These are phyloP conservation scores for Schrankia costaestrigalis DNA, from an alignment of 2,888 invertebrate species.

Conservation along the genomic window DNA sequence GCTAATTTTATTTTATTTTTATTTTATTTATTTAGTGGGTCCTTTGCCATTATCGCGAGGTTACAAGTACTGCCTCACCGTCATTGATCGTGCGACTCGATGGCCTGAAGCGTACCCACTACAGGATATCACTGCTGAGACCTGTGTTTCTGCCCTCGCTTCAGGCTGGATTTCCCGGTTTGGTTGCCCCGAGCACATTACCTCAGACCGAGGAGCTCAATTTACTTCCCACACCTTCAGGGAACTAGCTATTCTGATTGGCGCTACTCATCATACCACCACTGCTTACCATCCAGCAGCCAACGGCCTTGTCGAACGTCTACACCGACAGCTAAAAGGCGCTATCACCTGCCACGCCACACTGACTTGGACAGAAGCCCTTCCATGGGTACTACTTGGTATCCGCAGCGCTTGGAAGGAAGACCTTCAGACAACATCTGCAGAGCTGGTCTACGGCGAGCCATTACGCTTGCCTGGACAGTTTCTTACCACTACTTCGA, in stretches of 20 bases:
- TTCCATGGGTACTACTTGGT: no score
- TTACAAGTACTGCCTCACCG: slow-evolving; percentile 29
- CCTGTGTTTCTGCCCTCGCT: slow-evolving; percentile 43
- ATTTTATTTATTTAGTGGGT: no score
- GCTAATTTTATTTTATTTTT: no score
- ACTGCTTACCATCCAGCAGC: not conserved
- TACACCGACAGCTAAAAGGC: slow-evolving; percentile 37
- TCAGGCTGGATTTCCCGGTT: slow-evolving; percentile 25
- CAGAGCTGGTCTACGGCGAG: no score
- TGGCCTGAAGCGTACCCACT: slow-evolving; percentile 54
- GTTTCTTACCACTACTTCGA: no score
- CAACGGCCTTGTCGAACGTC: slow-evolving; percentile 36
- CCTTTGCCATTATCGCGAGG: slow-evolving; percentile 22
- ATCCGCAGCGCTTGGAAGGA: no score
- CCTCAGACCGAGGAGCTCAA: not conserved
- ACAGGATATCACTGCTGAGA: slow-evolving; percentile 46
- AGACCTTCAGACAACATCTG: no score
- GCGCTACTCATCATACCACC: not conserved
- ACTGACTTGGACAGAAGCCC: no score
- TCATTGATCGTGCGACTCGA: slow-evolving; percentile 38
- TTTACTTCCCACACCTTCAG: not conserved
- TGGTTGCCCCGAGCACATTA: not conserved
- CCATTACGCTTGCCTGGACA: no score
- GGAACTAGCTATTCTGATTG: not conserved
- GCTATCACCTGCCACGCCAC: not conserved